Conservation (phyloP, 2,113 vertebrate genomes). For the Pomatostomus ruficeps region DNA sequence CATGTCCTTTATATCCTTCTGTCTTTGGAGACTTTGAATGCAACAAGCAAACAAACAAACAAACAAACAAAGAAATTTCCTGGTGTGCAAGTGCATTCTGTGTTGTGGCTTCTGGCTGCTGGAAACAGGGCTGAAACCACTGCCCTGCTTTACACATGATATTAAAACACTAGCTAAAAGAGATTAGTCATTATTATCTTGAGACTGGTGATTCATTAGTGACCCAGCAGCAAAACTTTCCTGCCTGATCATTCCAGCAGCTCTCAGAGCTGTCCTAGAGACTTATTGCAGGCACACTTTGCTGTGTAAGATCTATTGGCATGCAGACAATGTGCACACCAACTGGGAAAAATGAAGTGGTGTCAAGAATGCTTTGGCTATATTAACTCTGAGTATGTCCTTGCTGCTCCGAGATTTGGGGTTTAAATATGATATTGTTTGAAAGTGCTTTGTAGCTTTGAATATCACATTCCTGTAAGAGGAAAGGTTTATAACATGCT, state of each 20-base stretch:
- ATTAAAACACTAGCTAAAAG: not conserved
- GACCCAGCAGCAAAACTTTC: not conserved
- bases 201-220: not conserved
- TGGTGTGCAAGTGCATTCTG: not conserved
- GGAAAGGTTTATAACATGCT: not conserved
- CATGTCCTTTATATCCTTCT: not conserved
- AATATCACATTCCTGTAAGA: not conserved
- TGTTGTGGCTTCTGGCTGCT: not conserved
- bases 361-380: not conserved
- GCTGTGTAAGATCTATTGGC: not conserved
- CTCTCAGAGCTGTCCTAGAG: not conserved
- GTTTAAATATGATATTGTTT: not conserved
- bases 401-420: not conserved
- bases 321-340: not conserved
- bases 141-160: not conserved
- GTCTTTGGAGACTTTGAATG: not conserved
- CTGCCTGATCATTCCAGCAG: not conserved
- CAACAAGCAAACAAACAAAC: not conserved
- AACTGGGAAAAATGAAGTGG: not conserved
- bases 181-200: not conserved
- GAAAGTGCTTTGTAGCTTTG: not conserved
- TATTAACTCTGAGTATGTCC: slow-evolving; percentile 7
- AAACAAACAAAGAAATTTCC: not conserved
- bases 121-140: not conserved
- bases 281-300: not conserved